Evolutionary conservation across 2,113 vertebrate species (phyloP).

Genomic region (Nyctibius bracteatus): DNA sequence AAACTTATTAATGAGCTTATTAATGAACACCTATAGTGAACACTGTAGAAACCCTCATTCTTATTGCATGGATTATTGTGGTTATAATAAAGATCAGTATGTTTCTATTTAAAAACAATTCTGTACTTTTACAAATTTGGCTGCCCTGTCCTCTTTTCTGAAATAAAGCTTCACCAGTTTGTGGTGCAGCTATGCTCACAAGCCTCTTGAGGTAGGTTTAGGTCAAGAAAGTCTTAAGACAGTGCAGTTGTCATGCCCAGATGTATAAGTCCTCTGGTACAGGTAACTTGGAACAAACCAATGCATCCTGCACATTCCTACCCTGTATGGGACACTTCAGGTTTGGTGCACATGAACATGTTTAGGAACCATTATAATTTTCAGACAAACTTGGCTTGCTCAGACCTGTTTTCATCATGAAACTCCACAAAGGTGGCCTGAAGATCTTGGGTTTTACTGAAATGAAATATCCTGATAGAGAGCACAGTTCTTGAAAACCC

Average conservation of each 20-base stretch:
- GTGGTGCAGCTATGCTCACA: neutral
- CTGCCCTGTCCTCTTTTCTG: neutral
- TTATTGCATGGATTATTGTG: neutral
- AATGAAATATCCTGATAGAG: neutral
- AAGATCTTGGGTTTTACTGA: neutral
- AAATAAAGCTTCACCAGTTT: neutral
- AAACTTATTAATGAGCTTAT: neutral
- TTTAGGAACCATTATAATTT: neutral
- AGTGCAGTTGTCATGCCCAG: neutral
- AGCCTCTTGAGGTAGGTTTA: neutral
- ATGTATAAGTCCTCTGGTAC: neutral
- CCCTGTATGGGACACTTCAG: neutral
- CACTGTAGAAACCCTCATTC: neutral
- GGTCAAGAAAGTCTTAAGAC: neutral
- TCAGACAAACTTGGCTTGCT: neutral
- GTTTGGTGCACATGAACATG: neutral
- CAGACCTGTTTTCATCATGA: neutral
- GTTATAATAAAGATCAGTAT: neutral
- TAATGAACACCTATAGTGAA: neutral
- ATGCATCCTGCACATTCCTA: neutral
- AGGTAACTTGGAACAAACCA: neutral
- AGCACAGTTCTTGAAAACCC: neutral
- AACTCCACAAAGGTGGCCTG: neutral
- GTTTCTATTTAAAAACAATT: neutral
- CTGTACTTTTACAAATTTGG: neutral